These are phyloP conservation scores for Meloidogyne hapla DNA, from an alignment of 1,140 invertebrate genomes.

Conservation along the genomic window DNA sequence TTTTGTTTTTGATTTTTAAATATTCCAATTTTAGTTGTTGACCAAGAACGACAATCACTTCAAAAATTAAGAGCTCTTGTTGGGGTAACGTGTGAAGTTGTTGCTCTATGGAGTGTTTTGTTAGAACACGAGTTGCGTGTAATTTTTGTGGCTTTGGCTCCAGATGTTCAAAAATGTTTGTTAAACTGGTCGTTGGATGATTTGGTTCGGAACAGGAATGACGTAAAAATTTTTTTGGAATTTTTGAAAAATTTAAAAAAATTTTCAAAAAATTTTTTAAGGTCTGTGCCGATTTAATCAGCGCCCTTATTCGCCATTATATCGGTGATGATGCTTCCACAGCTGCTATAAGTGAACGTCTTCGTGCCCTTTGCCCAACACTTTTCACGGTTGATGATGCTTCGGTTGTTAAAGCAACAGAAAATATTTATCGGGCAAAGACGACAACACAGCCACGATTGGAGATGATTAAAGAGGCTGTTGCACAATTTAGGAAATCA, in stretches of 20 bases:
- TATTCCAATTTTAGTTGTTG: constrained; percentile 22
- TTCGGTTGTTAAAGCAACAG: constrained; percentile 72
- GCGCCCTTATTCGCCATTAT: constrained; percentile 72
- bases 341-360: constrained; percentile 80
- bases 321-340: constrained; percentile 89
- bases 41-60: constrained; percentile 73
- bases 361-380: constrained; percentile 87
- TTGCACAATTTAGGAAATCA: constrained; percentile 22
- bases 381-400: constrained; percentile 92
- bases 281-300: constrained; percentile 63
- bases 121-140: constrained; percentile 87
- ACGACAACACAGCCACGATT: not conserved
- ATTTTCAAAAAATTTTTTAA: not conserved
- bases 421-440: constrained; percentile 35
- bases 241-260: not conserved
- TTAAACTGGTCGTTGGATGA: constrained; percentile 74
- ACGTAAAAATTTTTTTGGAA: constrained; percentile 67
- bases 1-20: constrained; percentile 12
- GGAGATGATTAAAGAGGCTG: constrained; percentile 27
- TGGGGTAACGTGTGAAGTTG: constrained; percentile 79
- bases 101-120: constrained; percentile 88
- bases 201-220: constrained; percentile 78
- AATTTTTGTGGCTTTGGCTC: constrained; percentile 70
- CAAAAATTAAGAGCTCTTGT: constrained; percentile 77
- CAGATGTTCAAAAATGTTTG: constrained; percentile 72